Percentiles rank a stretch among this genome's conserved stretches.
phyloP scores from a whole-genome alignment of 2,888 invertebrate species.

The Amblyjoppa proteus region DNA sequence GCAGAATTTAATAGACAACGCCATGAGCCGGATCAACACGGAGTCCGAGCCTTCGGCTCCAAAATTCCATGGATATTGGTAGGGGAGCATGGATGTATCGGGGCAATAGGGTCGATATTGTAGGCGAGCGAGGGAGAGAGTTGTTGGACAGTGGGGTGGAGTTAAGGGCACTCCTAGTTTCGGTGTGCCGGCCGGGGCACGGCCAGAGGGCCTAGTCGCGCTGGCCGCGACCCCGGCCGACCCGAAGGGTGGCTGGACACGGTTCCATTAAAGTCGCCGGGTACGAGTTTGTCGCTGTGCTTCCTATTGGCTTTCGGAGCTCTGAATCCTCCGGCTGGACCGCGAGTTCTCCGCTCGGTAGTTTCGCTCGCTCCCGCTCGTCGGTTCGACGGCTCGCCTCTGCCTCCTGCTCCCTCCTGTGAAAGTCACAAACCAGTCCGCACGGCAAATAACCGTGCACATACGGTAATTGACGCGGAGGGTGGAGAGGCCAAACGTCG shows the following conservation, averaged over 20 bases:
- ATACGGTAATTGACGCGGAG: conserved; percentile 6
- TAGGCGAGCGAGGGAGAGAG: background rate
- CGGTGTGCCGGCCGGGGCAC: background rate
- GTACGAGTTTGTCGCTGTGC: conserved; percentile 20
- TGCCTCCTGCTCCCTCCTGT: background rate
- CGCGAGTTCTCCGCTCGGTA: background rate
- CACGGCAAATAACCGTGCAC: background rate
- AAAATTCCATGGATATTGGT: conserved; percentile 25
- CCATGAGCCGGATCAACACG: background rate
- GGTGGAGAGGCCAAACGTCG: conserved; percentile 5
- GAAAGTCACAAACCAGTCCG: conserved; percentile 11
- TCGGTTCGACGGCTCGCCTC: background rate
- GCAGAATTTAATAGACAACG: background rate
- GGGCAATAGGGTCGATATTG: conserved; percentile 4
- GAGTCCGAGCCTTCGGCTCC: background rate
- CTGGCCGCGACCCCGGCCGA: conserved; percentile 10
- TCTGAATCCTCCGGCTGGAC: background rate
- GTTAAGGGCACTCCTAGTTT: conserved; percentile 7
- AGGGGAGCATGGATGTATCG: conserved; percentile 25
- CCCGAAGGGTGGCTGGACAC: conserved; percentile 19
- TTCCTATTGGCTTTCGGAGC: conserved; percentile 6
- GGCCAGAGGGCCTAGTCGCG: conserved; percentile 9
- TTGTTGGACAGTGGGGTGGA: background rate
- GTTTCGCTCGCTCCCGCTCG: background rate
- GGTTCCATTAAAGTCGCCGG: conserved; percentile 25